A percentile compares a stretch with the other conserved stretches of the same genome.
Evolutionary conservation across 2,888 invertebrate species (phyloP).

Genomic region (Melinaea marsaeus): DNA sequence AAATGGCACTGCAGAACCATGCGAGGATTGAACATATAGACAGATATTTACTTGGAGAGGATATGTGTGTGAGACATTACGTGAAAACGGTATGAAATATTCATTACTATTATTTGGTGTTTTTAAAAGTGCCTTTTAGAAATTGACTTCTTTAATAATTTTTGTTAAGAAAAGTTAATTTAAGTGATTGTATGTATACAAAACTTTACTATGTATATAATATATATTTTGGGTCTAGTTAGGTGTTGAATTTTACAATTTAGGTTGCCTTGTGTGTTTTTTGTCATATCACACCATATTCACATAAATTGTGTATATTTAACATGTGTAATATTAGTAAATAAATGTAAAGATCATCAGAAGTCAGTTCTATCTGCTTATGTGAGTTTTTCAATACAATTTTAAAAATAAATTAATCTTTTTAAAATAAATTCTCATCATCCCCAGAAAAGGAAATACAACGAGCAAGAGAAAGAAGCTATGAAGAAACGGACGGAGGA

Average conservation of each 20-base stretch:
- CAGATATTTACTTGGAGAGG: conserved; percentile 44
- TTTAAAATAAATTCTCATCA: background rate
- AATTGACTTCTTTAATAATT: too few species aligned
- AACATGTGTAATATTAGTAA: too few species aligned
- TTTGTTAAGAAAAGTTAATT: too few species aligned
- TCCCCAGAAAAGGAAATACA: conserved; percentile 27
- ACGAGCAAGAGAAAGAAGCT: conserved; percentile 21
- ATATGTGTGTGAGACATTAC: conserved; percentile 17
- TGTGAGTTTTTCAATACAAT: too few species aligned
- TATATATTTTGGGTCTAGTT: background rate
- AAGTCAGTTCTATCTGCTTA: too few species aligned
- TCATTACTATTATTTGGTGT: background rate
- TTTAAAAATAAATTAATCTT: too few species aligned
- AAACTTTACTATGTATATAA: too few species aligned
- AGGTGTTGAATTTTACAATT: background rate
- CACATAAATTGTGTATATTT: too few species aligned
- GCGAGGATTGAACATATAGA: conserved; percentile 56
- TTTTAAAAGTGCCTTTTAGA: background rate
- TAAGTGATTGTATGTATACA: too few species aligned
- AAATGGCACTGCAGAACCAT: conserved; percentile 58
- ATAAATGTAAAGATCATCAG: too few species aligned
- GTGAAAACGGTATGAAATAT: background rate
- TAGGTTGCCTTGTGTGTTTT: background rate
- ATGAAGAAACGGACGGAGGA: conserved; percentile 42
- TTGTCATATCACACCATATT: too few species aligned